Evolutionary conservation across 2,888 invertebrate species (phyloP).

Genomic region (Sarcophaga variegata): DNA sequence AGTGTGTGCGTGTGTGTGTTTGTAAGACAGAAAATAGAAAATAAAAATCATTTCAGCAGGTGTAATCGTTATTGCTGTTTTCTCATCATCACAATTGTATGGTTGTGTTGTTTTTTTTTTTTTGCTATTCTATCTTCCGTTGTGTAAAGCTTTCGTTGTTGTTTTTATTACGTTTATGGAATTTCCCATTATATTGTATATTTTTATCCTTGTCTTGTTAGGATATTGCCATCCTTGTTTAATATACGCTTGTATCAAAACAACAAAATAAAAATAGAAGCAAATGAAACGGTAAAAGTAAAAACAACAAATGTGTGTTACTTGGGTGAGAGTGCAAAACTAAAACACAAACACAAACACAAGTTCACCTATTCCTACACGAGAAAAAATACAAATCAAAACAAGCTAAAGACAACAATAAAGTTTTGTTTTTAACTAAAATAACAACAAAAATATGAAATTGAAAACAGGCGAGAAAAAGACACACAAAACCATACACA

Average conservation of each 20-base stretch:
- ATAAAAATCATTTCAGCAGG: conserved; percentile 74
- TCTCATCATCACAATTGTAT: conserved; percentile 31
- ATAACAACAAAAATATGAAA: no score
- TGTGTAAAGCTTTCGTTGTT: conserved; percentile 36
- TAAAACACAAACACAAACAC: conserved; percentile 5
- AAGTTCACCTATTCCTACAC: neutral
- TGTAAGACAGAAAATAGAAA: conserved; percentile 3
- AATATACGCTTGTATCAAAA: neutral
- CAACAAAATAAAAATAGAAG: neutral
- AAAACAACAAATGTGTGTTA: conserved; percentile 40
- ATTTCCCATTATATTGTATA: conserved; percentile 51
- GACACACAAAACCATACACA: no score
- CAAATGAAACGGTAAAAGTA: neutral
- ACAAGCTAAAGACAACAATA: neutral
- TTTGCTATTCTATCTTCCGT: neutral
- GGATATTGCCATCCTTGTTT: conserved; percentile 5
- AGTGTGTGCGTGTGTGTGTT: conserved; percentile 47
- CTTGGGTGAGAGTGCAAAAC: conserved; percentile 6
- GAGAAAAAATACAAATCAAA: neutral
- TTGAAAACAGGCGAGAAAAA: no score
- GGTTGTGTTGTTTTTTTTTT: conserved; percentile 3
- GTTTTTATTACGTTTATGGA: conserved; percentile 33
- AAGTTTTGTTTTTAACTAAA: neutral
- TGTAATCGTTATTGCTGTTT: conserved; percentile 78
- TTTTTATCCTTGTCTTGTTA: conserved; percentile 52